These are phyloP conservation scores for Drosophila bifasciata DNA, from an alignment of 1,140 invertebrate species.

Conservation along the genomic window DNA sequence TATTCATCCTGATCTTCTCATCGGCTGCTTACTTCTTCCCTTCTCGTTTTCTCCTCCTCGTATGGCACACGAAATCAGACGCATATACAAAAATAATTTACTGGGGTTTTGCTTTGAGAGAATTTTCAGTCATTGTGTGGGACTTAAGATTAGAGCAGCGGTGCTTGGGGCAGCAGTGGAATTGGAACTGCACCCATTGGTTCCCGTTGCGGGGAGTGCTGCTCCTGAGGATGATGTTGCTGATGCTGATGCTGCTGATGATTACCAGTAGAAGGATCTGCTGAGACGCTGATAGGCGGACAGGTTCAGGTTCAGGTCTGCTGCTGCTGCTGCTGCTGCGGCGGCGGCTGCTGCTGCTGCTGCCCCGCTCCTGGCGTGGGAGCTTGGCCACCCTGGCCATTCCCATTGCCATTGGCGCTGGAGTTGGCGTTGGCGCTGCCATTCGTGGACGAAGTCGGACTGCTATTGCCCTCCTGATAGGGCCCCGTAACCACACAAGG, in stretches of 20 bases:
- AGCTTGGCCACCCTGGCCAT: too few species aligned
- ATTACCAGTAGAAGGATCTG: slow-evolving; percentile 47
- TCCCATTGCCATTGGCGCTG: slow-evolving; percentile 7
- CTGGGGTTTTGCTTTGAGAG: slow-evolving; percentile 44
- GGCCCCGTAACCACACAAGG: slow-evolving; percentile 92
- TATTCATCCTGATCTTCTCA: slow-evolving; percentile 9
- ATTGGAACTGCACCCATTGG: background rate
- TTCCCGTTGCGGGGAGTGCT: background rate
- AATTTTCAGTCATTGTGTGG: slow-evolving; percentile 58
- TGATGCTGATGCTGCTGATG: background rate
- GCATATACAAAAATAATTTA: slow-evolving; percentile 73
- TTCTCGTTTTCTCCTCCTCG: slow-evolving; percentile 12
- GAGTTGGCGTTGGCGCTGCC: slow-evolving; percentile 35
- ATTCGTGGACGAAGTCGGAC: slow-evolving; percentile 82
- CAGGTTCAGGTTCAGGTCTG: slow-evolving; percentile 35
- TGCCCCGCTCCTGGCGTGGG: slow-evolving; percentile 14
- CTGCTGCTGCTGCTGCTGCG: slow-evolving; percentile 27
- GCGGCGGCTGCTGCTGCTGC: slow-evolving; percentile 46
- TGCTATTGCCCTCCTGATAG: slow-evolving; percentile 88
- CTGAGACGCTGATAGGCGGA: slow-evolving; percentile 19
- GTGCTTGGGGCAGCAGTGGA: too few species aligned
- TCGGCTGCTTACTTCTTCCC: background rate
- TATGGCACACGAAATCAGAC: slow-evolving; percentile 78
- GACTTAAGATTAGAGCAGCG: too few species aligned
- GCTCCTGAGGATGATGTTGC: too few species aligned